phyloP scores from a whole-genome alignment of 1,140 invertebrate genomes.

The Tetramorium simillimum region DNA sequence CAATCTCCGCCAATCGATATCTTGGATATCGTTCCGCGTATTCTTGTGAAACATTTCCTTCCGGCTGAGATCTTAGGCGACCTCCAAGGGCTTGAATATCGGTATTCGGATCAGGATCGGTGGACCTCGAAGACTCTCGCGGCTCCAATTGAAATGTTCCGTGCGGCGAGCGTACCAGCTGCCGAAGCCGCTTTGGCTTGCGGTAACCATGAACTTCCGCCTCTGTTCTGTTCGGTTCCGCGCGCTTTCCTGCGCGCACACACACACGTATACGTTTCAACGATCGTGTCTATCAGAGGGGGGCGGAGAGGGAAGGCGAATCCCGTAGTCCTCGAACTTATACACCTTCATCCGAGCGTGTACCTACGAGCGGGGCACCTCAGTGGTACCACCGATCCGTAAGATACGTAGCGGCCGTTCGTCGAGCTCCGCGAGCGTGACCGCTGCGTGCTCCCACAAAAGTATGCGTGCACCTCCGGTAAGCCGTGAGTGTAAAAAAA shows the following conservation, averaged over 20 bases:
- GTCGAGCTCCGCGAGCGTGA: conserved; percentile 32
- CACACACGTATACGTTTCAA: not conserved
- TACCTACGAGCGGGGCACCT: not conserved
- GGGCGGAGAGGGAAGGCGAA: not conserved
- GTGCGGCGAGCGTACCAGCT: conserved; percentile 36
- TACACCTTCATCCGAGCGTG: not conserved
- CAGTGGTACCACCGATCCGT: not conserved
- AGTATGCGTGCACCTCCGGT: conserved; percentile 53
- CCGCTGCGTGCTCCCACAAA: conserved; percentile 41
- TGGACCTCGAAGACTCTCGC: conserved; percentile 62
- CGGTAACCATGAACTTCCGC: conserved; percentile 63
- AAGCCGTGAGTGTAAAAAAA: conserved; percentile 47
- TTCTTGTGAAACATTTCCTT: conserved; percentile 57
- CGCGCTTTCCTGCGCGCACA: conserved; percentile 20
- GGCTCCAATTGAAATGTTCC: conserved; percentile 70
- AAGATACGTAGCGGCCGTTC: conserved; percentile 34
- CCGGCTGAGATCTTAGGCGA: conserved; percentile 58
- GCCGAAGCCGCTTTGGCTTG: conserved; percentile 57
- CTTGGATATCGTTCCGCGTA: conserved; percentile 42
- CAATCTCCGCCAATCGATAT: conserved; percentile 58
- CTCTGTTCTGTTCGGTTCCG: conserved; percentile 45
- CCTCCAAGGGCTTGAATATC: conserved; percentile 68
- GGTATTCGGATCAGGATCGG: conserved; percentile 71
- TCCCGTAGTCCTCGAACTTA: conserved; percentile 43
- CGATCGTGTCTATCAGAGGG: conserved; percentile 27